phyloP scores from a whole-genome alignment of 2,888 invertebrate species.

The Ochlodes sylvanus region DNA sequence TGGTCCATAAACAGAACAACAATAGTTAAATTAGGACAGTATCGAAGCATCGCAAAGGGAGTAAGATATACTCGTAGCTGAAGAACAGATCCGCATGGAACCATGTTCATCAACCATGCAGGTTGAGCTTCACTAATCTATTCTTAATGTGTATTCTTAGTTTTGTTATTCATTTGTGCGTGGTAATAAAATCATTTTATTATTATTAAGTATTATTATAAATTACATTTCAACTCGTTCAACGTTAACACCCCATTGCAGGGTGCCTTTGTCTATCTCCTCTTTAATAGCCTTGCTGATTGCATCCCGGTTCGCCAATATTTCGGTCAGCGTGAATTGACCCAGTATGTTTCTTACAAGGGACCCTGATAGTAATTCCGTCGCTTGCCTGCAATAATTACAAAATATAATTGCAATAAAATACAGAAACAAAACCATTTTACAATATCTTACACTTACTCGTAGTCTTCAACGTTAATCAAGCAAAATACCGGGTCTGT shows the following conservation, averaged over 20 bases:
- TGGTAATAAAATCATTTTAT: too few species aligned
- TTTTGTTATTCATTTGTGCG: too few species aligned
- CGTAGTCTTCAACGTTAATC: constrained; percentile 66
- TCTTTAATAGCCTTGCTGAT: constrained; percentile 83
- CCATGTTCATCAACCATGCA: too few species aligned
- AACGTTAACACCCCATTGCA: constrained; percentile 83
- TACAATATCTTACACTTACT: constrained; percentile 47
- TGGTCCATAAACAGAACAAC: too few species aligned
- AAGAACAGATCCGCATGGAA: too few species aligned
- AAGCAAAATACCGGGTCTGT: constrained; percentile 88
- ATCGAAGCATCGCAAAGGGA: too few species aligned
- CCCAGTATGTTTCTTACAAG: constrained; percentile 86
- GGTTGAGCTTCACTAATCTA: too few species aligned
- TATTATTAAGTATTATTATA: too few species aligned
- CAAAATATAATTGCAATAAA: constrained; percentile 10
- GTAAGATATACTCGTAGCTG: too few species aligned
- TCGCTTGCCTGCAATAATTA: constrained; percentile 57
- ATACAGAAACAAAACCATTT: constrained; percentile 7
- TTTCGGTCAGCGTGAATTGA: constrained; percentile 85
- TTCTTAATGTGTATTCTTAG: too few species aligned
- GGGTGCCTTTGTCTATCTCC: constrained; percentile 78
- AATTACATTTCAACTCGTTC: constrained; percentile 87
- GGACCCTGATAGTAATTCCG: constrained; percentile 74
- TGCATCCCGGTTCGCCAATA: constrained; percentile 85
- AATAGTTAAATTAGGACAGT: too few species aligned